Base-by-base conservation (phyloP, 2,888 invertebrate genomes). In the Xanthostigma xanthostigma region DNA sequence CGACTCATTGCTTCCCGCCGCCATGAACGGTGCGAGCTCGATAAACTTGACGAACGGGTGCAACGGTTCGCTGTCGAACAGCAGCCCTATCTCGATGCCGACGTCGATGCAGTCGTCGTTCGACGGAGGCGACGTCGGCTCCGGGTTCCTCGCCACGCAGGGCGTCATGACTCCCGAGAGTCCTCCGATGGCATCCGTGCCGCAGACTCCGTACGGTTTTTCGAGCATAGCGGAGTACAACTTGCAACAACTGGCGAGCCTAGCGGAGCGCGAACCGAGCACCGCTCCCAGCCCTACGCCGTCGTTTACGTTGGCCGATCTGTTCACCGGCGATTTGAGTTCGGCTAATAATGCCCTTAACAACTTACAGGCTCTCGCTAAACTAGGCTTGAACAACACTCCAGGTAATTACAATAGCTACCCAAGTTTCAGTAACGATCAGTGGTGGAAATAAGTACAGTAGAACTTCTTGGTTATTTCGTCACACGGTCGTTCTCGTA, bases 281-380 rank as follows among this genome's bases (percentile, higher is more conserved):
- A 58, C 62, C 45, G 60, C 64, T 38, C 57, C 64, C 5, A 64
- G 66, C 10, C 64, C 68, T 3, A 78, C 80, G 51, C 73, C 72
- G 52, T 74, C 79, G 55, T 85, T 88, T 57, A 84, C 80, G 49
- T 68, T 89, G 54, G 83, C 84, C 8, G 88, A 90, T 63, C 70
- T 89, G 49, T 74, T 89, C 49, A 78, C 80, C 50, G 85, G 84
- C 13, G 83, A 83, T 59, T 65, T 78, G 5, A 77, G 72, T 57
- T 76, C 77, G 1, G 72, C 73, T 55, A 79, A 80, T 57, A 82
- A 85, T 59, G 88, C 90, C 10, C 81, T 88, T 58, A 88, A 87
- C 66, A 93, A 92, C 69, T 72, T 93, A 55, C 89, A 92, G 62
- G 90, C 89, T 34, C 76, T 93, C 51, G 90, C 90, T 50, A 92